Evolutionary conservation across 2,797 vertebrate genomes (phyloP).

Genomic region (Aulostomus chinensis): DNA sequence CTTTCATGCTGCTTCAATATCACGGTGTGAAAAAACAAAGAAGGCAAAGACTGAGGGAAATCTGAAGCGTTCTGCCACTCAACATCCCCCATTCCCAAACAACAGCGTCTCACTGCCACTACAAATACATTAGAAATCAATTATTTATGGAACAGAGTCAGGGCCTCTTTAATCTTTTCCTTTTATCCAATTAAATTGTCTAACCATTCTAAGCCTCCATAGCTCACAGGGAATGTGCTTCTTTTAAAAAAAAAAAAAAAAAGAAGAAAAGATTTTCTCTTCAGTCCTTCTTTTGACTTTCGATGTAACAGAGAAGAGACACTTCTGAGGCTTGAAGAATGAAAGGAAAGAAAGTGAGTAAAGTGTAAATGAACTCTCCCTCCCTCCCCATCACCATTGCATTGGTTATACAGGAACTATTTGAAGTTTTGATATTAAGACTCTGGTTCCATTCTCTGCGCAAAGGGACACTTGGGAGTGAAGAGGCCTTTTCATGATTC

Average conservation of each 20-base stretch:
- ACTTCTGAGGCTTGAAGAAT: conserved; percentile 77
- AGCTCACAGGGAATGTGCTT: conserved; percentile 74
- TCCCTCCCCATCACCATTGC: conserved; percentile 65
- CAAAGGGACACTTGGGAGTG: conserved; percentile 72
- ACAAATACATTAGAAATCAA: conserved; percentile 86
- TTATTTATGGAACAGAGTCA: conserved; percentile 84
- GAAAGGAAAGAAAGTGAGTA: conserved; percentile 79
- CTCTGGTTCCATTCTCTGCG: conserved; percentile 70
- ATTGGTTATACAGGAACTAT: conserved; percentile 81
- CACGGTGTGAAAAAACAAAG: conserved; percentile 78
- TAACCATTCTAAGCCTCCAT: conserved; percentile 78
- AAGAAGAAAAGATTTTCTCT: conserved; percentile 72
- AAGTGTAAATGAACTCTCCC: conserved; percentile 83
- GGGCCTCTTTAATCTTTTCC: conserved; percentile 84
- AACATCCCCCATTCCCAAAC: conserved; percentile 80
- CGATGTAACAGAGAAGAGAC: conserved; percentile 74
- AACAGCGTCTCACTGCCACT: conserved; percentile 79
- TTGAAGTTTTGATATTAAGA: conserved; percentile 82
- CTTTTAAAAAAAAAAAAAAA: conserved; percentile 54
- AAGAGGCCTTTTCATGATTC: conserved; percentile 75
- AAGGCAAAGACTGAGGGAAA: conserved; percentile 77
- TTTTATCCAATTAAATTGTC: conserved; percentile 88
- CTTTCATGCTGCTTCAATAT: conserved; percentile 81
- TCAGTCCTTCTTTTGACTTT: conserved; percentile 77
- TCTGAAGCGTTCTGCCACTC: conserved; percentile 81